phyloP scores from a whole-genome alignment of 2,797 vertebrate species.

The Pangasius djambal region DNA sequence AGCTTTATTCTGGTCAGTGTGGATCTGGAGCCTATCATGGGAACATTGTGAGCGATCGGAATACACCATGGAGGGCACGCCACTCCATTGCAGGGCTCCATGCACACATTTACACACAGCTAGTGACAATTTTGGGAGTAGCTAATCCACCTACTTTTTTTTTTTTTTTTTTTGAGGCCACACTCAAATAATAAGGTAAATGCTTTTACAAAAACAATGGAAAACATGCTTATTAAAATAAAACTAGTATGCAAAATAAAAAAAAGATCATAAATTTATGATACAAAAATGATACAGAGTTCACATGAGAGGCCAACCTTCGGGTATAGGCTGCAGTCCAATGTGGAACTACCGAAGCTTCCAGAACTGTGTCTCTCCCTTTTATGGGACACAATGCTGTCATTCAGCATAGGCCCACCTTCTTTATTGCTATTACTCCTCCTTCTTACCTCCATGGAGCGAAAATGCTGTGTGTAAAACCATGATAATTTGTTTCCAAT shows the following conservation, averaged over 20 bases:
- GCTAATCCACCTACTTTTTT: not conserved
- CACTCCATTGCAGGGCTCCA: not conserved
- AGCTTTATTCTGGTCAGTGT: not conserved
- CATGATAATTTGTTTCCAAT: not conserved
- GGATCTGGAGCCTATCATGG: not conserved
- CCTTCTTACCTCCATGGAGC: conserved; percentile 86
- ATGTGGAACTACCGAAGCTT: conserved; percentile 80
- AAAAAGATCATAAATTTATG: not conserved
- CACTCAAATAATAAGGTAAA: not conserved
- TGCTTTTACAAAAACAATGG: not conserved
- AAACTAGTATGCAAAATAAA: not conserved
- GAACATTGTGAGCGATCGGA: not conserved
- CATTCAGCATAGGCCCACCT: conserved; percentile 77
- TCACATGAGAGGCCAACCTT: conserved; percentile 74
- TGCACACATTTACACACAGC: not conserved
- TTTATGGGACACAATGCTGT: conserved; percentile 79
- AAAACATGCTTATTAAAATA: not conserved
- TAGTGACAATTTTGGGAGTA: not conserved
- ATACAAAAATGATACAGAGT: not conserved
- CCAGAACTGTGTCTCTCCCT: conserved; percentile 79
- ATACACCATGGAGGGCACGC: not conserved
- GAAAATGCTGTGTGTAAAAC: conserved; percentile 78
- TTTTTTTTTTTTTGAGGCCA: not conserved
- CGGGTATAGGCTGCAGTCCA: conserved; percentile 79
- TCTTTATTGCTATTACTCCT: conserved; percentile 84